Base-by-base conservation (phyloP, 1,140 invertebrate genomes). In the Trichonephila clavipes region DNA sequence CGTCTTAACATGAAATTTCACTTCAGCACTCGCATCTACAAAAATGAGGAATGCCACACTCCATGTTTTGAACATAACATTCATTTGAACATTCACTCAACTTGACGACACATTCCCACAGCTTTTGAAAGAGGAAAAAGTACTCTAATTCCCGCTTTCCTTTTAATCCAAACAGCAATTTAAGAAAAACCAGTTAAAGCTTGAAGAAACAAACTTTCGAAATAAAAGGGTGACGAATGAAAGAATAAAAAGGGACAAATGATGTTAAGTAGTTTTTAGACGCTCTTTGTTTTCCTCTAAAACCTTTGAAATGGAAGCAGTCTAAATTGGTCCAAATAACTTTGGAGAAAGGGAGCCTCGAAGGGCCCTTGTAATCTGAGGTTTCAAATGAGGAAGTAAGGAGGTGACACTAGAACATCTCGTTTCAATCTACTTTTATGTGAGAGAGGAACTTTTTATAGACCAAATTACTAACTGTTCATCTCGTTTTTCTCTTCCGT, bases 281-380 rank as follows among this genome's bases (percentile, higher is more conserved):
- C 0, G 12, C 14, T 4, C 4, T 34, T 77, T 69, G 28, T 77
- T 77, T 34, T 28, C 69, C 28, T 77, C 16, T 40, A 40, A 77
- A 34, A 16, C 34, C 18, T 77, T 28, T 77, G 69, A 77, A 77
- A 77, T 34, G 28, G 18, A 77, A 28, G 28, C 24, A 77, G 16
- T 28, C 24, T 77, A 77, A 77, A 77, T 77, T 77, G 69, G 28
- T 77, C 28, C 69, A 77, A 77, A 77, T 77, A 69, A 69, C 66
- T 69, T 69, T 5, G 21, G 24, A 66, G n/a, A 66, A 66, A 69
- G n/a, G 1, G 10, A 69, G 21, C 28, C 66, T 77, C 69, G 28
- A 18, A 77, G 40, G 34, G 2, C 69, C 24, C 12, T 14, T 14
- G 28, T 16, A 34, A 18, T 77, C 28, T 77, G 28, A 77, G 24